Percentiles rank a stretch among this genome's conserved stretches.
Evolutionary conservation across 92 coral and sea anemone species (phyloP).

Genomic region (Diadumene lineata): DNA sequence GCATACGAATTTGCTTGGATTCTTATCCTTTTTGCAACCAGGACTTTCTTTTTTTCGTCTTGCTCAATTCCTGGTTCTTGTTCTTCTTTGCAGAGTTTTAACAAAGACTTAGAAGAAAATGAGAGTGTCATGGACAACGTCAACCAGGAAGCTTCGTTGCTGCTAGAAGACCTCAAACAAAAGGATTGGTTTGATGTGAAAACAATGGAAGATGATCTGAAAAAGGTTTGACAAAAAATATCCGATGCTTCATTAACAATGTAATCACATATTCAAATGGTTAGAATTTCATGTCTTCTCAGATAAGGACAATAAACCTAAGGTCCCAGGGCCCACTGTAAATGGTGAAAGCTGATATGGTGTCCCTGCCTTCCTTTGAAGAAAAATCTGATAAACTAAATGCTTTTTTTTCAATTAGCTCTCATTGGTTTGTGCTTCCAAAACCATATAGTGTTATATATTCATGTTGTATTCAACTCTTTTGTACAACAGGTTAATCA

Average conservation of each 20-base stretch:
- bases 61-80: background rate
- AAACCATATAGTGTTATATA: too few relatives aligned
- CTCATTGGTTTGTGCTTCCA: too few relatives aligned
- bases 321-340: too few relatives aligned
- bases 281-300: background rate
- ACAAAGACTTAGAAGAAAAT: conserved; percentile 64
- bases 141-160: conserved; percentile 68
- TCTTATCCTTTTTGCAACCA: too few relatives aligned
- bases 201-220: conserved; percentile 77
- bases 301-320: background rate
- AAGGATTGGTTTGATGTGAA: conserved; percentile 82
- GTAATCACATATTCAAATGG: background rate
- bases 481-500: conserved; percentile 51
- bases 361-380: too few relatives aligned
- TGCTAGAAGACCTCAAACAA: conserved; percentile 77
- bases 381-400: too few relatives aligned
- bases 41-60: background rate
- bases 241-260: background rate
- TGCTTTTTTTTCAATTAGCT: too few relatives aligned
- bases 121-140: conserved; percentile 71
- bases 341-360: too few relatives aligned
- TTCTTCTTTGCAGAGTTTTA: conserved; percentile 20
- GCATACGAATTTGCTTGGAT: too few relatives aligned
- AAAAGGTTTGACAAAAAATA: conserved; percentile 45
- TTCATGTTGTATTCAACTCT: background rate